Percentiles rank a stretch among this genome's conserved stretches.
Evolutionary conservation across 2,113 vertebrate species (phyloP).

Genomic region (Phrynocephalus versicolor): DNA sequence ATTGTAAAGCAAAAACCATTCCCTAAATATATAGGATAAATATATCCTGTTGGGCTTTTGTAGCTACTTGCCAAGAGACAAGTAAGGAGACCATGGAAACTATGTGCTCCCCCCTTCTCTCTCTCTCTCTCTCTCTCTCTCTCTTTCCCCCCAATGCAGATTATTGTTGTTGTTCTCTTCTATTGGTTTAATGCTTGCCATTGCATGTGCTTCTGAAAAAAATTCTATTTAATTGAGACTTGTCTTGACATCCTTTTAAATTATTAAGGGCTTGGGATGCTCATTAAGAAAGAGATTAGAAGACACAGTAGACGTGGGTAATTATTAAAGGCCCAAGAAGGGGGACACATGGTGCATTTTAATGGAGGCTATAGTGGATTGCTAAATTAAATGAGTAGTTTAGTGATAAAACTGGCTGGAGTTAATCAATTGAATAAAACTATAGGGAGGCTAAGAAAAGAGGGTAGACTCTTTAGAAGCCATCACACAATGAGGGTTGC

Average conservation of each 20-base stretch:
- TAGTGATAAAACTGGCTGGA: constrained; percentile 63
- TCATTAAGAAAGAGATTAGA: constrained; percentile 70
- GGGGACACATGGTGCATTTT: constrained; percentile 59
- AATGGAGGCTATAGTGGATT: constrained; percentile 65
- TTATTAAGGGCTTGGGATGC: constrained; percentile 56
- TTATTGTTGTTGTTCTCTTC: constrained; percentile 45
- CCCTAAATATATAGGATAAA: neutral
- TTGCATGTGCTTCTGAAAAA: constrained; percentile 45
- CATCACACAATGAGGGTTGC: constrained; percentile 46
- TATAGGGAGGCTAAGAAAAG: constrained; percentile 48
- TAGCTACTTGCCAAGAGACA: neutral
- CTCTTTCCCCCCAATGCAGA: neutral
- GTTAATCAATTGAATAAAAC: constrained; percentile 66
- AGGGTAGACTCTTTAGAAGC: constrained; percentile 61
- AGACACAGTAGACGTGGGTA: constrained; percentile 52
- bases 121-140: neutral
- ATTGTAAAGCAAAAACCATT: neutral
- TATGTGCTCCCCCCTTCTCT: neutral
- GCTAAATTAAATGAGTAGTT: constrained; percentile 69
- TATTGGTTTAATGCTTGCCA: constrained; percentile 44
- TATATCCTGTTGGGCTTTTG: neutral
- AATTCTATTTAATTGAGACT: constrained; percentile 59
- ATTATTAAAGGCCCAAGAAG: constrained; percentile 67
- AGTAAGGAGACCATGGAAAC: neutral
- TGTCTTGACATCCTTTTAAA: constrained; percentile 66